Evolutionary conservation across 1,140 invertebrate species (phyloP), one percentile per base, ranked within the genome.

Genomic region (Drosophila melanogaster): DNA sequence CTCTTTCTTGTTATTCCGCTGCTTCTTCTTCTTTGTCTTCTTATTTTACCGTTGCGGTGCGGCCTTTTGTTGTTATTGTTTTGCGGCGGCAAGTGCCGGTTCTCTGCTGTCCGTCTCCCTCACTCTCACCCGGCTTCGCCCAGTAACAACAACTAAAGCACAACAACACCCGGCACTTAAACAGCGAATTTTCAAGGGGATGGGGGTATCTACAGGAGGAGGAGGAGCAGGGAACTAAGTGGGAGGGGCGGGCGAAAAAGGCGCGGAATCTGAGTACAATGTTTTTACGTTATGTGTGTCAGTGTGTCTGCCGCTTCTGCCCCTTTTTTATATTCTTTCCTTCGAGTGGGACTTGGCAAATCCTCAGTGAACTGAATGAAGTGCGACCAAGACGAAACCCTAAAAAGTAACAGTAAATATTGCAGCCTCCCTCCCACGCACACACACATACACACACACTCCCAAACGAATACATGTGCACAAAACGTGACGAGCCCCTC

Each of bases 11-110:
- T 74, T 73, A 41, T 77, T 61, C 40, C 22, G 24, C 62, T 74
- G 50, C 64, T 57, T 50, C 75, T 60, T 73, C 67, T 61, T 57
- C 30, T 8, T 0, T 30, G 30, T 30, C 30, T 30, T 30, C 30
- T 30, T 37, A 55, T 61, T 59, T 59, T 46, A 65, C 43, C 76
- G 77, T 53, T 80, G 50, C 33, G 41, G 17, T 57, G 56, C 51
- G 40, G 55, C 40, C 65, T 78, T 81, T 86, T 81, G 64, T 86
- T 85, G 69, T 87, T 81, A 78, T 87, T 86, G 83, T 76, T 85
- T 86, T 78, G 74, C 62, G 55, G 62, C 78, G 67, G 66, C 76
- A 62, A 70, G 69, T 81, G 78, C 78, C 75, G 78, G 83, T 64
- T 81, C 66, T 56, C 1, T 50, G 40, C 43, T 55, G 37, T 37